These are phyloP conservation scores for Oreocharis arfaki DNA, from an alignment of 2,113 vertebrate species.

Conservation along the genomic window DNA sequence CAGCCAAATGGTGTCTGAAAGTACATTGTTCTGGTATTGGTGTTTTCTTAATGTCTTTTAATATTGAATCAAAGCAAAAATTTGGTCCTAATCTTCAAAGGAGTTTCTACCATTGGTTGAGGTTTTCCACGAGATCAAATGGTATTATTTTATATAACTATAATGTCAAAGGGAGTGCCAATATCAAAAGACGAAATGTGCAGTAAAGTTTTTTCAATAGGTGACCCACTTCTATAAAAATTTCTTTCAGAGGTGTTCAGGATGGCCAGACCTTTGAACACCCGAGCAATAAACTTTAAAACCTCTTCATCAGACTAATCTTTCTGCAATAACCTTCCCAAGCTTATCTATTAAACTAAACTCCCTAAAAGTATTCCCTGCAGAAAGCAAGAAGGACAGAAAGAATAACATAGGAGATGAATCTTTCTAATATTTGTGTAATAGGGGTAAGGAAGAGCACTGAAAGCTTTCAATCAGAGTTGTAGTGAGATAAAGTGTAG, in stretches of 20 bases:
- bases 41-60: background rate
- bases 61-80: background rate
- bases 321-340: background rate
- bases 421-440: background rate
- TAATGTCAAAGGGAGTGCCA: background rate
- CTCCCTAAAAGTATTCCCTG: background rate
- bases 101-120: background rate
- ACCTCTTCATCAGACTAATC: background rate
- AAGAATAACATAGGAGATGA: background rate
- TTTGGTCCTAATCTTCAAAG: background rate
- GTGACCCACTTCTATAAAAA: background rate
- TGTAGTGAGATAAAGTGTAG: background rate
- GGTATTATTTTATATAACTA: background rate
- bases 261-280: background rate
- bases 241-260: background rate
- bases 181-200: background rate
- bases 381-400: background rate
- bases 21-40: background rate
- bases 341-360: background rate
- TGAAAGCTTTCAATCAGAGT: background rate
- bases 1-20: background rate
- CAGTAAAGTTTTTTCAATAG: background rate
- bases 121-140: background rate
- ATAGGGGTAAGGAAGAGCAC: background rate
- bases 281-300: background rate